Evolutionary conservation across 2,113 vertebrate genomes (phyloP).

Genomic region (Rhea americana): DNA sequence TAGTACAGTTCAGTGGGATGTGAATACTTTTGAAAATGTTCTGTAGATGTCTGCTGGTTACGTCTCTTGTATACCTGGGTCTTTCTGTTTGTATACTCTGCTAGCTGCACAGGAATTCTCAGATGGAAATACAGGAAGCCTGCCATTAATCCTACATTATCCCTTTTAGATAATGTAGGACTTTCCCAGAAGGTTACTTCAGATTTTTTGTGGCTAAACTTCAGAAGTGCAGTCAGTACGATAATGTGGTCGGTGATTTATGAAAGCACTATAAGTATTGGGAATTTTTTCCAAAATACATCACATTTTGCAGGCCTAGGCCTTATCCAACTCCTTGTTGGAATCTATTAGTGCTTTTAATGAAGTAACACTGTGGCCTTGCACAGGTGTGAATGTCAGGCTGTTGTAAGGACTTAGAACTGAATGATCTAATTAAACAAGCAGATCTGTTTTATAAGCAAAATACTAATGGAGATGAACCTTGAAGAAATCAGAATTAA

Average conservation of each 20-base stretch:
- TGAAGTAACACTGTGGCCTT: neutral
- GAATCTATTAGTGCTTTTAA: neutral
- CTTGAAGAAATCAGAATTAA: neutral
- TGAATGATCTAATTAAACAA: neutral
- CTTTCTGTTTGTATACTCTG: neutral
- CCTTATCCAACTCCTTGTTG: neutral
- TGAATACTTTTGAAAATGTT: neutral
- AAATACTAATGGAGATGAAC: neutral
- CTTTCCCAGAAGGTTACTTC: neutral
- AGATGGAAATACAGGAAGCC: neutral
- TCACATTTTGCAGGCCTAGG: neutral
- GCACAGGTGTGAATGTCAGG: neutral
- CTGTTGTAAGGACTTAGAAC: neutral
- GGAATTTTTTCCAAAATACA: neutral
- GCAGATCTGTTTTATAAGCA: neutral
- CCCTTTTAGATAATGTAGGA: neutral
- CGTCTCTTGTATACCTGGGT: neutral
- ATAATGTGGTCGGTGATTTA: neutral
- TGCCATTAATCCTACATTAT: neutral
- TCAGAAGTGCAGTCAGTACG: neutral
- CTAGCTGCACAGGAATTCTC: neutral
- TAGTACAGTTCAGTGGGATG: neutral
- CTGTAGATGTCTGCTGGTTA: neutral
- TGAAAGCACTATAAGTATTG: neutral
- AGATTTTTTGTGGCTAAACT: neutral